Percentiles rank a stretch among this genome's conserved stretches.
Conservation (phyloP, 2,888 invertebrate species). For the Xestia xanthographa region DNA sequence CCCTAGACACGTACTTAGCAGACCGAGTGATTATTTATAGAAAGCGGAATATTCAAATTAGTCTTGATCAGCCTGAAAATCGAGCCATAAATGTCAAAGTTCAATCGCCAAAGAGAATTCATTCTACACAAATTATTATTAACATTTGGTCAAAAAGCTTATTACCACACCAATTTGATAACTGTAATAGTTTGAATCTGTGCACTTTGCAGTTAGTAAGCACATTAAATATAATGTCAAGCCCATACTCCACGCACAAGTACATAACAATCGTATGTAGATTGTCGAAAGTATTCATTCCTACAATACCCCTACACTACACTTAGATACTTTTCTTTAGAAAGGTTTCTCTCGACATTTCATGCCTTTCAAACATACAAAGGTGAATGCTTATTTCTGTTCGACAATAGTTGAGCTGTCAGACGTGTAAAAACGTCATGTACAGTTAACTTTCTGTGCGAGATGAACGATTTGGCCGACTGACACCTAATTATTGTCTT, state of each 20-base stretch:
- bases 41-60: constrained; percentile 44
- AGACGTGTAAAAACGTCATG: constrained; percentile 73
- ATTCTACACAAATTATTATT: background rate
- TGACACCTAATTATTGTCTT: constrained; percentile 84
- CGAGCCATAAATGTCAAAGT: background rate
- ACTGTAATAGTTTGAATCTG: background rate
- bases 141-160: background rate
- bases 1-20: background rate
- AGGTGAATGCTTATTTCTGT: constrained; percentile 59
- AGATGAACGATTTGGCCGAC: constrained; percentile 84
- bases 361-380: constrained; percentile 55
- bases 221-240: background rate
- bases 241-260: background rate
- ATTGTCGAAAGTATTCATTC: constrained; percentile 23
- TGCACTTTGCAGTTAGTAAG: background rate
- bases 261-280: background rate
- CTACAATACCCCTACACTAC: background rate
- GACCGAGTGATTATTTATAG: constrained; percentile 1
- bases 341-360: constrained; percentile 44
- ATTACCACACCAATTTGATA: background rate
- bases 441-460: constrained; percentile 81
- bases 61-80: constrained; percentile 26
- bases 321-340: constrained; percentile 40
- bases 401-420: constrained; percentile 70
- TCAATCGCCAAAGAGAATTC: background rate